phyloP scores from a whole-genome alignment of 2,113 vertebrate species.

The Sinocyclocheilus anophthalmus region DNA sequence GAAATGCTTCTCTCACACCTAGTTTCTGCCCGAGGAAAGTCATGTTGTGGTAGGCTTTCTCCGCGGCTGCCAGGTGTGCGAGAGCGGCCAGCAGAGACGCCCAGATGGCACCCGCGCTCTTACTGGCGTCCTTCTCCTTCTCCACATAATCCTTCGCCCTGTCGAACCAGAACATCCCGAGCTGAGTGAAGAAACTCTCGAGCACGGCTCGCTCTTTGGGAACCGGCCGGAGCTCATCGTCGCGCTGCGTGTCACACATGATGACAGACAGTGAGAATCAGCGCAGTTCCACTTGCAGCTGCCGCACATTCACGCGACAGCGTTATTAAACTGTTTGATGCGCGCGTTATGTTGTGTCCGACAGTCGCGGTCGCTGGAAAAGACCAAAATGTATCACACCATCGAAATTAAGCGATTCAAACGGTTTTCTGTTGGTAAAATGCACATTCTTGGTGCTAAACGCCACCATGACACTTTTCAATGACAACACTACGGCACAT shows the following conservation, averaged over 20 bases:
- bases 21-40: constrained; percentile 95
- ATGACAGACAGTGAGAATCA: background rate
- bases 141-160: constrained; percentile 97
- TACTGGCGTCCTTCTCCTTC: constrained; percentile 91
- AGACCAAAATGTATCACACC: background rate
- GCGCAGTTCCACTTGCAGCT: background rate
- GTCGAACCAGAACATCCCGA: constrained; percentile 94
- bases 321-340: background rate
- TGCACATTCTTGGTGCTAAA: background rate
- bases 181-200: constrained; percentile 96
- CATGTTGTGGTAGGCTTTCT: constrained; percentile 97
- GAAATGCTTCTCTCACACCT: constrained; percentile 67
- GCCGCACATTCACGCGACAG: background rate
- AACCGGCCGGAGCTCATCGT: constrained; percentile 80
- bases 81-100: constrained; percentile 87
- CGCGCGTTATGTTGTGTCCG: background rate
- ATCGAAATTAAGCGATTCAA: background rate
- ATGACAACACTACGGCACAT: constrained; percentile 44
- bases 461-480: constrained; percentile 36
- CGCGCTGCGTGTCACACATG: constrained; percentile 60
- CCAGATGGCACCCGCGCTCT: constrained; percentile 86
- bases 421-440: background rate
- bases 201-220: constrained; percentile 91
- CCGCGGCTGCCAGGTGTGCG: constrained; percentile 92
- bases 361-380: background rate